A percentile compares a stretch with the other conserved stretches of the same genome.
phyloP scores from a whole-genome alignment of 2,113 vertebrate species.

The Corythaixoides concolor region DNA sequence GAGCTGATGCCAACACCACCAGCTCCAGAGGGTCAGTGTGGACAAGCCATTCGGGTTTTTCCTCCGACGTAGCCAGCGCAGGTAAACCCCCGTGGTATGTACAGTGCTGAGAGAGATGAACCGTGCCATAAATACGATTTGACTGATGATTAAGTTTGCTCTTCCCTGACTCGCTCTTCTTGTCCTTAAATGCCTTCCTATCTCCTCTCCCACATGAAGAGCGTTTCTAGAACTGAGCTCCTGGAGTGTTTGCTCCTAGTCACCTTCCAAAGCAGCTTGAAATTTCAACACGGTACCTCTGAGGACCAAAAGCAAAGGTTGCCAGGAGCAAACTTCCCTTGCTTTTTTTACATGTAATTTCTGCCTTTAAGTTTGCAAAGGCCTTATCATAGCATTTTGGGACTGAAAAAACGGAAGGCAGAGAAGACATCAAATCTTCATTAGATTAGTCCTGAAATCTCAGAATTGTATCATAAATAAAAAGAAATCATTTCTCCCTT shows the following conservation, averaged over 20 bases:
- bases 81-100: neutral
- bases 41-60: rapidly evolving
- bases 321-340: neutral
- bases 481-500: neutral
- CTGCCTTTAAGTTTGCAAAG: neutral
- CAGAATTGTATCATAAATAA: slow-evolving; percentile 17
- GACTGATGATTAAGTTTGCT: neutral
- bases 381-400: neutral
- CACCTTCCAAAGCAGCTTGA: neutral
- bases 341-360: neutral
- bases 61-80: neutral
- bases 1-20: neutral
- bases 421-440: neutral
- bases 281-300: neutral
- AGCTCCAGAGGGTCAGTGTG: neutral
- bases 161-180: neutral
- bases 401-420: neutral
- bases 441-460: neutral
- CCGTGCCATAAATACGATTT: neutral
- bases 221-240: neutral
- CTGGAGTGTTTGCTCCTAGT: neutral
- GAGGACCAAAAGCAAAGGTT: neutral
- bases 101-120: neutral
- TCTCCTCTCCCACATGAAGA: neutral
- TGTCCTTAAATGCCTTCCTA: neutral